Conservation (phyloP, 2,888 invertebrate genomes). For the Lottia scabra region DNA sequence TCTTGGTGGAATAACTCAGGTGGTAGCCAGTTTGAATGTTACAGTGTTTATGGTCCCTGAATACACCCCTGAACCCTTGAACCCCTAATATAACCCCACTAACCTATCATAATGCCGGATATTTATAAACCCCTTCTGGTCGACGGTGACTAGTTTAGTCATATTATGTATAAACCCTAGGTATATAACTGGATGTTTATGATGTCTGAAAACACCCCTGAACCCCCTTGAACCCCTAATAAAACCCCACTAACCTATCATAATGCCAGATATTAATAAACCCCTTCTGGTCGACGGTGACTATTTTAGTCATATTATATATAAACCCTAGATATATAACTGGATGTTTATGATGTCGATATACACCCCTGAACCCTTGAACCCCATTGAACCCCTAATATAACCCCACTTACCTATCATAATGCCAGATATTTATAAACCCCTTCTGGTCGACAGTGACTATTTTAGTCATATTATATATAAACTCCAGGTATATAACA, state of each 20-base stretch:
- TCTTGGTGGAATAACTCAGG: no score
- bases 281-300: constrained; percentile 56
- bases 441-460: constrained; percentile 57
- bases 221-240: no score
- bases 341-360: constrained; percentile 46
- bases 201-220: constrained; percentile 29
- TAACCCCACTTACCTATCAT: constrained; percentile 39
- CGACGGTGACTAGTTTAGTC: constrained; percentile 56
- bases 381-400: no score
- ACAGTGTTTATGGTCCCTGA: no score
- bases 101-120: constrained; percentile 57
- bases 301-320: constrained; percentile 51
- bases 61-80: no score
- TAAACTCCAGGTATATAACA: constrained; percentile 50
- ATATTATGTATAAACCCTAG: constrained; percentile 52
- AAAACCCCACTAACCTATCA: constrained; percentile 36
- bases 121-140: constrained; percentile 52
- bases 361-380: no score
- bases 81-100: constrained; percentile 9
- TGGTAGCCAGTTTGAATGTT: no score
- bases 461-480: constrained; percentile 52
- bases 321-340: constrained; percentile 51
- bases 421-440: constrained; percentile 57
- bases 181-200: constrained; percentile 47
- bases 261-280: constrained; percentile 59